phyloP scores from a whole-genome alignment of 2,888 invertebrate species.

The Orthosia gothica region DNA sequence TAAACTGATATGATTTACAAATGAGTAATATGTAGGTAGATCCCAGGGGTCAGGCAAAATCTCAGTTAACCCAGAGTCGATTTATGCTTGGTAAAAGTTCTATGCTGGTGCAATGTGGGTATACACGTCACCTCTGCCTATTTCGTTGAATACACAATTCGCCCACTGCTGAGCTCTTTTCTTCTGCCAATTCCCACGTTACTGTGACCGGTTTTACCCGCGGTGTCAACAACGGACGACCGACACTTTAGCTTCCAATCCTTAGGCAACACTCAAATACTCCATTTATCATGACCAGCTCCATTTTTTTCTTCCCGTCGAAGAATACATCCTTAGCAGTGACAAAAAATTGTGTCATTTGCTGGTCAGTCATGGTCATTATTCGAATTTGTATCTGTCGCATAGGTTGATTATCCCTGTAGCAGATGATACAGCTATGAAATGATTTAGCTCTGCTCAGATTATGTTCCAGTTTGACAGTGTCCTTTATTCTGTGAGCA shows the following conservation, averaged over 20 bases:
- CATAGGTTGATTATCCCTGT: slow-evolving; percentile 23
- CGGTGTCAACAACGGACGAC: too few species aligned
- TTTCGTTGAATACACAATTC: not conserved
- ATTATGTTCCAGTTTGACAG: slow-evolving; percentile 25
- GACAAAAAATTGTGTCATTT: not conserved
- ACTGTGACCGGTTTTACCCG: too few species aligned
- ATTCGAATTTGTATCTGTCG: not conserved
- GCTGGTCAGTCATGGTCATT: not conserved
- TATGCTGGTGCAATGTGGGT: not conserved
- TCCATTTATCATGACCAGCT: too few species aligned
- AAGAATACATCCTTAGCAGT: not conserved
- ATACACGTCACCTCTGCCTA: not conserved
- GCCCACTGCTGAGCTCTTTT: too few species aligned
- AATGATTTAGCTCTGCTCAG: not conserved
- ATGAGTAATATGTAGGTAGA: not conserved
- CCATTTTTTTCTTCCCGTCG: too few species aligned
- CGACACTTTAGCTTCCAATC: too few species aligned
- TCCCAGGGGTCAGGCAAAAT: not conserved
- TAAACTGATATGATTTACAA: not conserved
- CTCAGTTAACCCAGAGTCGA: not conserved
- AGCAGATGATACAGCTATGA: slow-evolving; percentile 16
- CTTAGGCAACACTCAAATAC: too few species aligned
- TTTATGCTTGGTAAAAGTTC: not conserved
- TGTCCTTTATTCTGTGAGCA: not conserved
- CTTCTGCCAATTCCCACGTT: too few species aligned